Evolutionary conservation across 1,140 invertebrate genomes (phyloP), one percentile per base, ranked within the genome.

Genomic region (Drosophila pandora): DNA sequence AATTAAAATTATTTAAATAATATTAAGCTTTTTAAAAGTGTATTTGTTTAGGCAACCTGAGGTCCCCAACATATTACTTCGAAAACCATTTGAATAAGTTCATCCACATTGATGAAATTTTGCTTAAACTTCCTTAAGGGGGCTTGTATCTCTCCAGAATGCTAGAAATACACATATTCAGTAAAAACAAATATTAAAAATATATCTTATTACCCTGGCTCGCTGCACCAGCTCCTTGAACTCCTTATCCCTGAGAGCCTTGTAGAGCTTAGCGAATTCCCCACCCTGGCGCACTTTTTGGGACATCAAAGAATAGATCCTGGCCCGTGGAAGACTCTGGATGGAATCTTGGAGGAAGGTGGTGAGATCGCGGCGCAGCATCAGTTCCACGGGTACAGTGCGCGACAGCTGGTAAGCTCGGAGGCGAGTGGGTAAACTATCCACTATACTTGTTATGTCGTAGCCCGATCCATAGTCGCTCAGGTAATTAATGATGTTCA

Each of bases 31-130:
- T 0, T 6, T 28, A 0, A 28, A 6, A 28, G 2, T 28, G 5
- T 28, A 49, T 7, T 8, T 12, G 9, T n/a, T 37, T 17, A 34
- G 2, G 10, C 17, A 10, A 10, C 17, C 43, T 80, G 43, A 4
- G 85, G 85, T 50, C 85, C 85, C 85, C 80, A 90, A 21, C 68
- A 72, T 41, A 90, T 55, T n/a, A 90, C 4, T 37, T 90, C 80
- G 39, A 76, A 90, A 5, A 67, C 4, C 13, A 90, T 56, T 68
- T 76, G 52, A 17, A 85, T 59, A 6, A 90, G 30, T 69, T 90
- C 85, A 43, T 89, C 81, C 6, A 90, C 48, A 21, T 76, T 68
- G 34, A 90, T 85, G 53, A 67, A 43, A 21, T 90, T 76, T 9
- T 55, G 37, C 13, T 39, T 57, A 23, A 90, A 39, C 21, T 45